A percentile compares a stretch with the other conserved stretches of the same genome.
These are phyloP conservation scores for Forbesichthys agassizii DNA, from an alignment of 2,113 vertebrate genomes.

Conservation along the genomic window DNA sequence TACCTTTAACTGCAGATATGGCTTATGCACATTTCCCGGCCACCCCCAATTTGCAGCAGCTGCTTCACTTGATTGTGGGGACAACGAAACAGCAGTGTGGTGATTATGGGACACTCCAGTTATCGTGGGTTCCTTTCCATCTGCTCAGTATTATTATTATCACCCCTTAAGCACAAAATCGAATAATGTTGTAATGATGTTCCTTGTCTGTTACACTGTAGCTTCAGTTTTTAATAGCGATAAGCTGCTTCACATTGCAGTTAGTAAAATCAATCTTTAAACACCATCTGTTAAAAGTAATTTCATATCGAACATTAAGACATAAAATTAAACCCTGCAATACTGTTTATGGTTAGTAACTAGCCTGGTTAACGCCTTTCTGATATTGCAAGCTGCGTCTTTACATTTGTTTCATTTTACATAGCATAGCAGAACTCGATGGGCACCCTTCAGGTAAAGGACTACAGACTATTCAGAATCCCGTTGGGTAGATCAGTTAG, in stretches of 20 bases:
- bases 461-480: too few relatives aligned
- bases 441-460: too few relatives aligned
- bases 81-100: conserved; percentile 17
- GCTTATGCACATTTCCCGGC: not conserved
- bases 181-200: conserved; percentile 14
- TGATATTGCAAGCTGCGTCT: too few relatives aligned
- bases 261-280: conserved; percentile 13
- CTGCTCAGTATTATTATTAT: conserved; percentile 2
- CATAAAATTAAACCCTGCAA: conserved; percentile 14
- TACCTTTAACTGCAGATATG: too few relatives aligned
- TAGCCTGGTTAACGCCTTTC: too few relatives aligned
- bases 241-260: too few relatives aligned
- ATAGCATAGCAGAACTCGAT: too few relatives aligned
- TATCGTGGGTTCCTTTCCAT: conserved; percentile 17
- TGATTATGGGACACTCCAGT: not conserved
- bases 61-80: conserved; percentile 39
- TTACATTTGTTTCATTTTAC: too few relatives aligned
- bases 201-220: conserved; percentile 10
- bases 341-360: conserved; percentile 4
- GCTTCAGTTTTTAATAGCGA: conserved; percentile 10
- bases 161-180: conserved; percentile 9
- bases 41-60: conserved; percentile 46
- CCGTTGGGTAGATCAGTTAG: too few relatives aligned
- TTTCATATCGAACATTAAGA: conserved; percentile 14
- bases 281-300: conserved; percentile 13